phyloP scores from a whole-genome alignment of 2,113 vertebrate species.

The Casuarius casuarius region DNA sequence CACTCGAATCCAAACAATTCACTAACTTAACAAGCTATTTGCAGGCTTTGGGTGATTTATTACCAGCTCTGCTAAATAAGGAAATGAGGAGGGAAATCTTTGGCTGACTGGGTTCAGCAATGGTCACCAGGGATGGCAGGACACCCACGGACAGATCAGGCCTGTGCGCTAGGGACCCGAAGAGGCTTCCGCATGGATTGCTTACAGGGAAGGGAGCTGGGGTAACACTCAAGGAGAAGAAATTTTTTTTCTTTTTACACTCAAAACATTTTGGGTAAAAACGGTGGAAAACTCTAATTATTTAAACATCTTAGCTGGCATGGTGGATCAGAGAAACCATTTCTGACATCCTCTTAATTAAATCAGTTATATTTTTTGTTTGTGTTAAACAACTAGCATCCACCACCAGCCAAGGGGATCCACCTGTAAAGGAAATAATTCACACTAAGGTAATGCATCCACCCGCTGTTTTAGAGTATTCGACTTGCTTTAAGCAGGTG shows the following conservation, averaged over 20 bases:
- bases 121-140: background rate
- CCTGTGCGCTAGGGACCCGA: rapidly evolving
- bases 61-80: background rate
- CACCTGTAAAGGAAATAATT: background rate
- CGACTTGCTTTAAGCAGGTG: background rate
- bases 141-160: rapidly evolving
- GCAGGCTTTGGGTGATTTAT: background rate
- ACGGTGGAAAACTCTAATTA: background rate
- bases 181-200: background rate
- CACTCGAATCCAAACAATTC: background rate
- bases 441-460: background rate
- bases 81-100: background rate
- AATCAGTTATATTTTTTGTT: background rate
- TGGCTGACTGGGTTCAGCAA: too few relatives aligned
- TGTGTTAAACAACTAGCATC: background rate
- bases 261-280: background rate
- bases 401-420: background rate
- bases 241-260: background rate
- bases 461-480: background rate
- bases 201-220: background rate
- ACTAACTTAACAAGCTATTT: background rate
- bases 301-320: background rate
- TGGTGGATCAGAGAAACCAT: background rate
- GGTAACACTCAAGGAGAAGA: background rate
- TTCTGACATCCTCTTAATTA: background rate